Base-by-base conservation (phyloP, 2,113 vertebrate genomes). In the Paracanthobrama guichenoti region DNA sequence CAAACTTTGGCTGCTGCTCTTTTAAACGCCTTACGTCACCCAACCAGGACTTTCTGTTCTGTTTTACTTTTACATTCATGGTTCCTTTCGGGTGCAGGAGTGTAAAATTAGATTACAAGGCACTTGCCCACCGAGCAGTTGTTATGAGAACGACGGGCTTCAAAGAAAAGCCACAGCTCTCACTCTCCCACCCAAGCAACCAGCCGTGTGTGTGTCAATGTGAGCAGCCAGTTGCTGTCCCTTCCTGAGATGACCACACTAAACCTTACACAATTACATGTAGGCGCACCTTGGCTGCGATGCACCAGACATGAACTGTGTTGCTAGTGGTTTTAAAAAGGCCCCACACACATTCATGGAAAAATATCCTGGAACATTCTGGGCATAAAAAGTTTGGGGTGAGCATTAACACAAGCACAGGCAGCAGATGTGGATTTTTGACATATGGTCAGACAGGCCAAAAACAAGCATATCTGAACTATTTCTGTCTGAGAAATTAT, bases 91-190 rank as follows among this genome's bases (percentile, higher is more conserved):
- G 84, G 85, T 69, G 71, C 46, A 69, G 71, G 76, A 31, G 53
- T 87, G 86, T 89, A 88, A 84, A 89, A 89, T 86, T 80, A 78
- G 82, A 92, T 91, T 86, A 89, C 69, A 91, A 85, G 86, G 81
- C 76, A 85, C 86, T 79, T 69, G n/a, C 69, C 80, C 42, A n/a
- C 79, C 46, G 26, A 62, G 42, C 26, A 46, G 42, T 66, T 86
- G 81, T 84, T 79, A 55, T 79, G 53, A 90, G 88, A 88, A 84
- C 67, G n/a, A 83, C 90, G 46, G 82, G 39, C 90, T 91, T 92
- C 89, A 92, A 92, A 91, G 88, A 81, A 64, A 88, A 90, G 90
- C 91, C 92, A 84, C 90, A 90, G 81, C 82, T 66, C 80, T 82
- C 82, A 46, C 39, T 64, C 62, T 64, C 55, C 84, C 69, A 81